phyloP scores from a whole-genome alignment of 2,797 vertebrate genomes.

The Tenualosa ilisha region DNA sequence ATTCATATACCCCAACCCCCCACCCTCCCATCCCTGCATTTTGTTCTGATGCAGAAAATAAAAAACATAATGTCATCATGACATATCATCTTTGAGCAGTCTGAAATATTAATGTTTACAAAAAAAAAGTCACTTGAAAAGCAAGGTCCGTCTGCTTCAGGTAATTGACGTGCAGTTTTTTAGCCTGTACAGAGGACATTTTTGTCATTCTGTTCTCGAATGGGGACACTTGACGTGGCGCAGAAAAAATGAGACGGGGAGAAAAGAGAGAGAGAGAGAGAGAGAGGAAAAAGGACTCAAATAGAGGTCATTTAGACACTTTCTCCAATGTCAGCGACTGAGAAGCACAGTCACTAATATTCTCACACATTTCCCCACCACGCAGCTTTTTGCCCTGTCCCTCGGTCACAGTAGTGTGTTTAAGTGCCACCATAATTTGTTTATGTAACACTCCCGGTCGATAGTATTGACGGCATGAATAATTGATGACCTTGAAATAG shows the following conservation, averaged over 20 bases:
- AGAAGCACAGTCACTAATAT: conserved; percentile 44
- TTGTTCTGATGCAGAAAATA: neutral
- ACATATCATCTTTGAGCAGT: conserved; percentile 47
- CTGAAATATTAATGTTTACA: conserved; percentile 51
- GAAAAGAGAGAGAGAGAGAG: neutral
- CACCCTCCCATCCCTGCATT: neutral
- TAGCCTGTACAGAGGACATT: conserved; percentile 65
- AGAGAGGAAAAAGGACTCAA: conserved; percentile 59
- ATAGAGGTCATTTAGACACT: conserved; percentile 63
- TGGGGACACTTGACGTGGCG: conserved; percentile 55
- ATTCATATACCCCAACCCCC: neutral
- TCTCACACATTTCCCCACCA: conserved; percentile 30
- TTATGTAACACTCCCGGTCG: conserved; percentile 39
- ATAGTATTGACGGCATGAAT: conserved; percentile 33
- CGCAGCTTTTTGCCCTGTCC: conserved; percentile 32
- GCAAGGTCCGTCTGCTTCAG: conserved; percentile 67
- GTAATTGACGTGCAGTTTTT: conserved; percentile 76
- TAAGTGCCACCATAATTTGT: conserved; percentile 36
- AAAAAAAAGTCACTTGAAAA: conserved; percentile 51
- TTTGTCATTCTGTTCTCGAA: conserved; percentile 59
- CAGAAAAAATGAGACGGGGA: conserved; percentile 33
- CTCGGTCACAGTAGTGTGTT: conserved; percentile 39
- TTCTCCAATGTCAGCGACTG: conserved; percentile 49
- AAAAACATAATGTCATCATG: neutral
- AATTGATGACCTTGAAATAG: conserved; percentile 30